Percentiles rank a stretch among this genome's conserved stretches.
Conservation (phyloP, 2,113 vertebrate genomes). For the Gavialis gangeticus region DNA sequence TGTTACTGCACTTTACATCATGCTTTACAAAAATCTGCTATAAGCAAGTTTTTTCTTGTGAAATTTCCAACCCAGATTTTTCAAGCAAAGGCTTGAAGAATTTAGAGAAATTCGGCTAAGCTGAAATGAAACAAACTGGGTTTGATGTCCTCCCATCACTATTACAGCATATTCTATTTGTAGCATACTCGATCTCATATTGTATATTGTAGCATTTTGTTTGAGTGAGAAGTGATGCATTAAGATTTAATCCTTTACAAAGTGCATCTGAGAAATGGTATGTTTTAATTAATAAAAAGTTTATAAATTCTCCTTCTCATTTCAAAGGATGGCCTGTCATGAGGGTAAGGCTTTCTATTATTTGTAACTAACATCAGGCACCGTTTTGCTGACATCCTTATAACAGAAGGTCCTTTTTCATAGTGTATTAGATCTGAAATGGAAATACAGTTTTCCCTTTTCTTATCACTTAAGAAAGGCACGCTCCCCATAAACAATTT, state of each 20-base stretch:
- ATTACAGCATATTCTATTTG: not conserved
- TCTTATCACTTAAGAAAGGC: slow-evolving; percentile 32
- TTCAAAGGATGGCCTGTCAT: slow-evolving; percentile 3
- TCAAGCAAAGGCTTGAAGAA: slow-evolving; percentile 20
- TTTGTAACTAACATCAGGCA: slow-evolving; percentile 46
- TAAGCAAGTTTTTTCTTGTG: not conserved
- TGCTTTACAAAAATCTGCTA: not conserved
- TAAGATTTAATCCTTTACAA: not conserved
- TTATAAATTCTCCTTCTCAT: not conserved
- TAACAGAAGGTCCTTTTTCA: slow-evolving; percentile 19
- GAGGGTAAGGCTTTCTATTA: slow-evolving; percentile 30
- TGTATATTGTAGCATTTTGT: not conserved
- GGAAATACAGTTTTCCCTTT: not conserved
- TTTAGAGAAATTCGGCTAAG: not conserved
- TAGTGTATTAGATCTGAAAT: slow-evolving; percentile 30
- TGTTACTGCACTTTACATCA: not conserved
- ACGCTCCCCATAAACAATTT: slow-evolving; percentile 54
- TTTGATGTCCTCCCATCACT: not conserved
- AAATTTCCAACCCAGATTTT: not conserved
- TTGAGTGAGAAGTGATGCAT: not conserved
- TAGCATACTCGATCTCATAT: no score
- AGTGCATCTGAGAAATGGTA: not conserved
- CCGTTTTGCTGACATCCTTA: slow-evolving; percentile 23
- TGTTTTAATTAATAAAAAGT: not conserved
- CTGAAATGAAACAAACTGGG: not conserved